Conservation (phyloP, 2,888 invertebrate species). For the Rhopalosiphum nymphaeae region DNA sequence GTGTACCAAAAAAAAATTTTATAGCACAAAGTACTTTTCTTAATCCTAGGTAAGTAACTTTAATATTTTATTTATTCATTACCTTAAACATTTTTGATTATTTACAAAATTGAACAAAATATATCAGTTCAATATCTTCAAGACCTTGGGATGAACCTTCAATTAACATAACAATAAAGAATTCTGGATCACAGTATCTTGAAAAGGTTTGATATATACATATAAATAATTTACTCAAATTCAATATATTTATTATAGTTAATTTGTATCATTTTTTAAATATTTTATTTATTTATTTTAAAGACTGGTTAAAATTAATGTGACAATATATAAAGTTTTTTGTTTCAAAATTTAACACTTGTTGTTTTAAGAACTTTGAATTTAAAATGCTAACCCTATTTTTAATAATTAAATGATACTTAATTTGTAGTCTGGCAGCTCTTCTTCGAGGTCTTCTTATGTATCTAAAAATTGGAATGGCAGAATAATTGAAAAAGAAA, state of each 20-base stretch:
- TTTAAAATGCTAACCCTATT: not conserved
- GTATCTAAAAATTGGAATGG: not conserved
- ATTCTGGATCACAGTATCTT: not conserved
- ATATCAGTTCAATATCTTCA: not conserved
- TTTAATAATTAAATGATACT: not conserved
- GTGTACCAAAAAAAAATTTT: conserved; percentile 51
- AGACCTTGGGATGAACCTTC: not conserved
- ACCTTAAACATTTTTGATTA: not conserved
- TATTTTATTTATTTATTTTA: no score
- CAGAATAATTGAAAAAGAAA: conserved; percentile 53
- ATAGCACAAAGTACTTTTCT: conserved; percentile 35
- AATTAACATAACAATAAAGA: not conserved
- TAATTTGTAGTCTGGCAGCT: not conserved
- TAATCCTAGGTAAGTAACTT: conserved; percentile 29
- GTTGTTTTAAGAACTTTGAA: no score
- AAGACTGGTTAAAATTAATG: no score
- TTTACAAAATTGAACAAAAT: not conserved
- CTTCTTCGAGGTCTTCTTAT: not conserved
- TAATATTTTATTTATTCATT: not conserved
- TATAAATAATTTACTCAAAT: not conserved
- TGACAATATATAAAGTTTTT: no score
- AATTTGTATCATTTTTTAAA: not conserved
- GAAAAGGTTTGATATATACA: not conserved
- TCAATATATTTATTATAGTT: not conserved
- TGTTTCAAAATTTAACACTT: no score